phyloP scores from a whole-genome alignment of 2,113 vertebrate genomes.

The Ameiurus melas region DNA sequence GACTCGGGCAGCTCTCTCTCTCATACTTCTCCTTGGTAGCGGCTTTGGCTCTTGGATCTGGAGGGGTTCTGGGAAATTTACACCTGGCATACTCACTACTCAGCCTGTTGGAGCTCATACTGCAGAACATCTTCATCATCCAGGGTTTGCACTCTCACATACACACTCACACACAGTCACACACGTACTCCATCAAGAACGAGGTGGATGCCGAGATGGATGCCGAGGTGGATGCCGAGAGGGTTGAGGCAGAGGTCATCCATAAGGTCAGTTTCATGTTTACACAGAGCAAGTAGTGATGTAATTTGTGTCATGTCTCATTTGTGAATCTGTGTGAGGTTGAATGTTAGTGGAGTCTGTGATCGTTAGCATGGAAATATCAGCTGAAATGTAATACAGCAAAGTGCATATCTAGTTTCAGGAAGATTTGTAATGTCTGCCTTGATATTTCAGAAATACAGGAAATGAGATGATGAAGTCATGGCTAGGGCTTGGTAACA shows the following conservation, averaged over 20 bases:
- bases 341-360: background rate
- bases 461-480: background rate
- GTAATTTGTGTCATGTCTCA: background rate
- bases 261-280: constrained; percentile 52
- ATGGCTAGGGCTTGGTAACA: too few relatives aligned
- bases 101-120: constrained; percentile 81
- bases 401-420: background rate
- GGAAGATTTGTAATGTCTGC: background rate
- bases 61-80: constrained; percentile 70
- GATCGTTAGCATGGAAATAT: background rate
- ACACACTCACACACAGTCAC: constrained; percentile 66
- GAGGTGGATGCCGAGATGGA: background rate
- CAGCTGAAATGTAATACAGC: background rate
- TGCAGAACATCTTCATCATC: constrained; percentile 90
- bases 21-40: constrained; percentile 90
- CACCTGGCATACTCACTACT: constrained; percentile 81
- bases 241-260: background rate
- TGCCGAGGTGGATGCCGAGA: background rate
- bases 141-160: constrained; percentile 73
- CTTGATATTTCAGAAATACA: background rate
- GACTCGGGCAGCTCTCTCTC: constrained; percentile 79
- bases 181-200: constrained; percentile 64
- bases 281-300: background rate
- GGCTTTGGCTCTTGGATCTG: constrained; percentile 68
- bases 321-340: background rate